Evolutionary conservation across 2,797 vertebrate genomes (phyloP), one percentile per base, ranked within the genome.

Genomic region (Sciurus vulgaris): DNA sequence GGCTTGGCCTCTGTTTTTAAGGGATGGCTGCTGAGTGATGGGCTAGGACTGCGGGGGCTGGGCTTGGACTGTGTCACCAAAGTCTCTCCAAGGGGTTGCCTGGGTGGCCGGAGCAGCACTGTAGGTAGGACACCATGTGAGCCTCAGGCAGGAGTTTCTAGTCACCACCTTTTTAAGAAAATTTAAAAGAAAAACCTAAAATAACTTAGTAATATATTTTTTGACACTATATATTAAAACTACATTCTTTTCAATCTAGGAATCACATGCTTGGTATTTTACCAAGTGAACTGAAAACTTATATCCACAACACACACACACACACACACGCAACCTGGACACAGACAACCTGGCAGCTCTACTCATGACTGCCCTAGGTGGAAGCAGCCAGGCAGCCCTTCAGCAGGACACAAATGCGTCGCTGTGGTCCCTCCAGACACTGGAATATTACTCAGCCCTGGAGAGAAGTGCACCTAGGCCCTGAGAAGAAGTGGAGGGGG

Each of bases 111-210:
- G 49, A 12, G 73, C 74, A 2, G 14, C 0, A 0, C 18, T 33
- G 14, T 13, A 7, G 51, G 54, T 17, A 4, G 61, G 56, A 10
- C 4, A 5, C 8, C 4, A 3, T 0, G 9, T 0, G 11, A 54
- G 9, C 3, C 51, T 18, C 20, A 3, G 0, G 0, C 3, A 18
- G 15, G 30, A n/a, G 20, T 26, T 54, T 79, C 47, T 65, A 65
- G 61, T 13, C 56, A 30, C 13, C 54, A 38, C 17, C 51, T 38
- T 51, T 69, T 38, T 81, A 33, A 12, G 33, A 67, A 24, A 90
- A 59, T 17, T 10, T 41, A 44, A 67, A 87, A 61, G 17, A 56
- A 81, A 59, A n/a, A 33, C 33, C 14, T 44, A 49, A 95, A 87
- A 87, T 72, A 18, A 47, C 41, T 77, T 51, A 59, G 35, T 28